These are phyloP conservation scores for Gastrophryne carolinensis DNA, from an alignment of 2,797 vertebrate species.

Conservation along the genomic window DNA sequence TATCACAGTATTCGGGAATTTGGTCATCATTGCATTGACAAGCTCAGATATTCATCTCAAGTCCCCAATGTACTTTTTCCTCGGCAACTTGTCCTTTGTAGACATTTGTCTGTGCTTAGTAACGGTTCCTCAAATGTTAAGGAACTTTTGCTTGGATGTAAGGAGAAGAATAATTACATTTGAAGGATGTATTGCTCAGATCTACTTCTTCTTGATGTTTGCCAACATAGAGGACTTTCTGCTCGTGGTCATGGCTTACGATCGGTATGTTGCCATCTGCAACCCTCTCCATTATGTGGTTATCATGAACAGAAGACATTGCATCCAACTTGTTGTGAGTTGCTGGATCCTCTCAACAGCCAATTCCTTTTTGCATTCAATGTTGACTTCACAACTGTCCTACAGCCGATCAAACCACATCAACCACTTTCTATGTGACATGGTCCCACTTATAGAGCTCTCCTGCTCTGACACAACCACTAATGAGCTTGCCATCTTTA, in stretches of 20 bases:
- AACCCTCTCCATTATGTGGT: not conserved
- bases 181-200: constrained; percentile 57
- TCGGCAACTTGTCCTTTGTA: constrained; percentile 5
- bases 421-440: constrained; percentile 20
- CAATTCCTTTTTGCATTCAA: not conserved
- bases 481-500: not conserved
- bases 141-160: constrained; percentile 51
- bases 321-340: not conserved
- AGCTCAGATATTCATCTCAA: constrained; percentile 1
- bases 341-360: constrained; percentile 5
- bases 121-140: constrained; percentile 16
- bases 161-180: constrained; percentile 57
- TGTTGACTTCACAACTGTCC: not conserved
- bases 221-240: constrained; percentile 59
- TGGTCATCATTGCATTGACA: constrained; percentile 54
- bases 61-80: constrained; percentile 55
- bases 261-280: constrained; percentile 8
- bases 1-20: constrained; percentile 48
- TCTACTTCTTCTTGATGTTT: constrained; percentile 61
- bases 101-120: constrained; percentile 8
- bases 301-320: not conserved
- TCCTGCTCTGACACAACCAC: constrained; percentile 7
- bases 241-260: constrained; percentile 46
- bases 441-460: constrained; percentile 1
- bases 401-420: constrained; percentile 2